A percentile compares a stretch with the other conserved stretches of the same genome.
phyloP scores from a whole-genome alignment of 2,888 invertebrate genomes.

The Leucania comma region DNA sequence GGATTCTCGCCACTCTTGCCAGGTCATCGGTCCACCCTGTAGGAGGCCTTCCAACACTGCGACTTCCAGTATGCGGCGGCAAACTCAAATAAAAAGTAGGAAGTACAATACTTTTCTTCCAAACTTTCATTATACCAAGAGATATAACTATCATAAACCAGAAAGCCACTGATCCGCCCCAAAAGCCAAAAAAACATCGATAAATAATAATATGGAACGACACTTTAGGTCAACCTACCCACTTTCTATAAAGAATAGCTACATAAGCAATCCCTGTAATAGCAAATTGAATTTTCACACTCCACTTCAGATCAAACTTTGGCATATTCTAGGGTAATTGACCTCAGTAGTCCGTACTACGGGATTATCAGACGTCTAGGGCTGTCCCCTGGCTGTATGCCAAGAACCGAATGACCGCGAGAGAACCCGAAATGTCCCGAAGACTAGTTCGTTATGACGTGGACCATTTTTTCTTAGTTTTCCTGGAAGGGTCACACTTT shows the following conservation, averaged over 20 bases:
- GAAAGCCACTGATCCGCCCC: constrained; percentile 4
- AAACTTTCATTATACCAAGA: background rate
- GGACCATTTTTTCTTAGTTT: constrained; percentile 30
- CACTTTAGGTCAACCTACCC: constrained; percentile 28
- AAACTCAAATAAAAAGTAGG: too few species aligned
- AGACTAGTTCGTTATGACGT: constrained; percentile 58
- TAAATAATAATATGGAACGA: constrained; percentile 37
- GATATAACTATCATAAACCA: constrained; percentile 14
- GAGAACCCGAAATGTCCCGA: constrained; percentile 28
- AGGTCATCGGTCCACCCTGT: too few species aligned
- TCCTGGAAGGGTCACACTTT: constrained; percentile 44
- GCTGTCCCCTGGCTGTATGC: constrained; percentile 52
- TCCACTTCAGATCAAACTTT: constrained; percentile 38
- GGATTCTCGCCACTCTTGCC: too few species aligned
- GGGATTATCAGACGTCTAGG: constrained; percentile 50
- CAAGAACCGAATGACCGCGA: constrained; percentile 46
- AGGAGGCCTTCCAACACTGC: too few species aligned
- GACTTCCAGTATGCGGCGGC: too few species aligned
- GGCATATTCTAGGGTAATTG: constrained; percentile 53
- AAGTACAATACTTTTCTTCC: background rate
- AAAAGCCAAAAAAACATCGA: constrained; percentile 33
- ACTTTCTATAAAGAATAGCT: constrained; percentile 24
- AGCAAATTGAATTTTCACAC: constrained; percentile 53
- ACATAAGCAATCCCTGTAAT: constrained; percentile 36
- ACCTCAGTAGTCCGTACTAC: constrained; percentile 43